Conservation (phyloP, 2,888 invertebrate genomes). For the Drosophila glabriapex region DNA sequence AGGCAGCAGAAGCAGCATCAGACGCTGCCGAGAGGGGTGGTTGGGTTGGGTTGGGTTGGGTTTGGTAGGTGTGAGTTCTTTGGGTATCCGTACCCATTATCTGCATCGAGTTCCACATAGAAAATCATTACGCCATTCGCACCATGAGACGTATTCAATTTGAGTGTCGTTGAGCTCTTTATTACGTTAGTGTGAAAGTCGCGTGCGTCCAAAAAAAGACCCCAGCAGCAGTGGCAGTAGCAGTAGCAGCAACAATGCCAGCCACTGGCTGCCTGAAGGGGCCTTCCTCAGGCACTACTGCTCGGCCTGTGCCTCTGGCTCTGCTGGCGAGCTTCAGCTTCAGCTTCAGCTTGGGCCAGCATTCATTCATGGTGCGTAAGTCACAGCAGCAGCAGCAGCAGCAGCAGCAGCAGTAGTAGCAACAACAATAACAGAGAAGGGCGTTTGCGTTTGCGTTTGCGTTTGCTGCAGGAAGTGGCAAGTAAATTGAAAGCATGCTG, state of each 20-base stretch:
- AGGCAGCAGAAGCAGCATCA: slow-evolving; percentile 34
- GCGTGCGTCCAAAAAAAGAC: slow-evolving; percentile 72
- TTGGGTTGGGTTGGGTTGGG: slow-evolving; percentile 3
- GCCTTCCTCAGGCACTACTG: slow-evolving; percentile 47
- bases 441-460: slow-evolving; percentile 36
- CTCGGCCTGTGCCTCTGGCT: background rate
- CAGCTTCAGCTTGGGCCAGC: slow-evolving; percentile 33
- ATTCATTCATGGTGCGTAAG: slow-evolving; percentile 82
- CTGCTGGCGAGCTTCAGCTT: slow-evolving; percentile 2
- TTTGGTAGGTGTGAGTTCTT: slow-evolving; percentile 18
- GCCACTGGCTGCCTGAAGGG: slow-evolving; percentile 17
- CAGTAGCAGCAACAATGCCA: slow-evolving; percentile 14
- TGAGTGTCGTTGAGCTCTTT: slow-evolving; percentile 85
- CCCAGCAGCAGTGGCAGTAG: slow-evolving; percentile 26
- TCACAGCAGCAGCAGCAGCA: slow-evolving; percentile 62
- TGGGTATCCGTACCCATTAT: slow-evolving; percentile 69
- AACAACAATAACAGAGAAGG: slow-evolving; percentile 53
- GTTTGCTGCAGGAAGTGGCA: slow-evolving; percentile 57
- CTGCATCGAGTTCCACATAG: slow-evolving; percentile 80
- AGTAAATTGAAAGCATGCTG: slow-evolving; percentile 81
- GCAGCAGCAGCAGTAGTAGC: slow-evolving; percentile 16
- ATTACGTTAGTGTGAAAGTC: slow-evolving; percentile 84
- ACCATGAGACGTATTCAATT: slow-evolving; percentile 83
- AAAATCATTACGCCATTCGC: slow-evolving; percentile 84
- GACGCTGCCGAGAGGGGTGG: slow-evolving; percentile 18